Base-by-base conservation (phyloP, 2,113 vertebrate genomes). In the Ondatra zibethicus region DNA sequence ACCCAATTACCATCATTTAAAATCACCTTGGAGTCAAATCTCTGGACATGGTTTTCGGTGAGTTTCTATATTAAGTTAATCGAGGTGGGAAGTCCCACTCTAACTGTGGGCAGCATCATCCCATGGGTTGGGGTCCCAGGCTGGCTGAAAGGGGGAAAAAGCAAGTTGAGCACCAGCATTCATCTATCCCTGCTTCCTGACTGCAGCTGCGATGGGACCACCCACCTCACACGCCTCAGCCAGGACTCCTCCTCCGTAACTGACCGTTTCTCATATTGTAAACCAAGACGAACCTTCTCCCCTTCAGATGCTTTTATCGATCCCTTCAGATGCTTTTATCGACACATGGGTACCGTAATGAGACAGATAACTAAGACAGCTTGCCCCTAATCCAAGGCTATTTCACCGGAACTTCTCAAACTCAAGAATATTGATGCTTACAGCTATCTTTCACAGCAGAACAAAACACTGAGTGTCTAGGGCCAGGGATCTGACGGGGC, bases 361-460 rank as follows among this genome's bases (percentile, higher is more conserved):
- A 66, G 82, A 86, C 29, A 45, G 65, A 45, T 86, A 86, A 86
- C 29, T 10, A 33, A 45, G 17, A 86, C 9, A 21, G 12, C 4
- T 39, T 90, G 19, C 11, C 93, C 97, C 92, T 76, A 92, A 90
- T 70, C 94, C 84, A 94, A 90, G 47, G 27, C 52, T 5, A 85
- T 85, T 85, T 89, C 52, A 88, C 65, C 50, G 29, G 29, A 95
- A 84, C 21, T 29, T 91, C 84, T 77, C 31, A 87, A 92, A 96
- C 65, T 39, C 31, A 45, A 45, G 94, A 45, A 77, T 65, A 3
- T 21, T 78, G 89, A 29, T 27, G 31, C 80, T 17, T 91, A 13
- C 42, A 89, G 47, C 19, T 14, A n/a, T 72, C 42, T 95, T 95
- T 88, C 13, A 33, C 89, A 88, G 45, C 10, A 70, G 95, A 94